phyloP scores from a whole-genome alignment of 2,888 invertebrate species.

The Lepetodrilus schrolli region DNA sequence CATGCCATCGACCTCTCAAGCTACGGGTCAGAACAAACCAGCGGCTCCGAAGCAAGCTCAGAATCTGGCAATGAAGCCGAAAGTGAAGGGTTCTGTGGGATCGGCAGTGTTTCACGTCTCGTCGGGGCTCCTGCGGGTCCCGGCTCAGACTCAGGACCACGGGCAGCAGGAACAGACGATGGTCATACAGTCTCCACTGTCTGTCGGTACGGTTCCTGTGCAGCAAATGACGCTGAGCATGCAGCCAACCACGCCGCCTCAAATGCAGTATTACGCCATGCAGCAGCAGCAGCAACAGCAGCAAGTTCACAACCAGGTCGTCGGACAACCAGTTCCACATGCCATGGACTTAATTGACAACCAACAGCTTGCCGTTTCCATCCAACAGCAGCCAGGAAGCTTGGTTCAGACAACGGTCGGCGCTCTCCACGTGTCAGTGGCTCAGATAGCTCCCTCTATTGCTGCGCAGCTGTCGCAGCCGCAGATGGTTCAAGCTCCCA shows the following conservation, averaged over 20 bases:
- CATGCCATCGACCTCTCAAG: not conserved
- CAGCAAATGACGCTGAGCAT: not conserved
- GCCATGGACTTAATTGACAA: too few relatives aligned
- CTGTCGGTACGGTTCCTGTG: not conserved
- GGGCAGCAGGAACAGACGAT: not conserved
- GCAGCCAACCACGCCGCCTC: not conserved
- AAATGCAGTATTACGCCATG: not conserved
- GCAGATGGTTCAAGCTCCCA: not conserved
- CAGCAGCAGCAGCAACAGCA: not conserved
- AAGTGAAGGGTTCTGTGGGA: not conserved
- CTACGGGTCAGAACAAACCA: not conserved
- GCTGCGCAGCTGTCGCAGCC: slow-evolving; percentile 9
- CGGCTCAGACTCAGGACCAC: not conserved
- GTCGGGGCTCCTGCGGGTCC: slow-evolving; percentile 1
- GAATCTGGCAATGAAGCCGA: too few relatives aligned
- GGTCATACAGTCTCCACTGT: not conserved
- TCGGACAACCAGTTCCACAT: not conserved
- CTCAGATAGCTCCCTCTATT: slow-evolving; percentile 15
- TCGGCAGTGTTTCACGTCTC: not conserved
- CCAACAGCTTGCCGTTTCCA: too few relatives aligned
- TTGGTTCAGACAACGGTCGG: not conserved
- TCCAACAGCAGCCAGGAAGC: not conserved
- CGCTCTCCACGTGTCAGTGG: not conserved
- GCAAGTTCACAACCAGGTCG: not conserved
- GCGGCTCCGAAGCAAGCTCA: too few relatives aligned